Conservation (phyloP, 2,888 invertebrate genomes). For the Sarcophaga variegata region DNA sequence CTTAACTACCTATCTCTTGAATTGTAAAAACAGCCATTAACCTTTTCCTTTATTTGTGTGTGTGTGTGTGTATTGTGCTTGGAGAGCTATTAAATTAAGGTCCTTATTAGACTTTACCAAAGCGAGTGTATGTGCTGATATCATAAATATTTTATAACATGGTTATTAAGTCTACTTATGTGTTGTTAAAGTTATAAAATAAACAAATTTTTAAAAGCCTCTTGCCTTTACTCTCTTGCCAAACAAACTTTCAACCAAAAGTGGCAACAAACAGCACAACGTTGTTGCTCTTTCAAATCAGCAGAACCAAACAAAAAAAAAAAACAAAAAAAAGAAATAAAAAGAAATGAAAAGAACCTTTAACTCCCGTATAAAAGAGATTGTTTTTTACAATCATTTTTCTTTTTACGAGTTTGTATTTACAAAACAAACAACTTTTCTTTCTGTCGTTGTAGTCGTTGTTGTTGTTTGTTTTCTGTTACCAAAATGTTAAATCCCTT, state of each 20-base stretch:
- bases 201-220: constrained; percentile 75
- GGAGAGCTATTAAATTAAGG: constrained; percentile 62
- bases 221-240: constrained; percentile 3
- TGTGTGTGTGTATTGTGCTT: constrained; percentile 5
- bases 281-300: background rate
- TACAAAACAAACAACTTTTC: constrained; percentile 35
- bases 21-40: constrained; percentile 32
- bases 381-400: background rate
- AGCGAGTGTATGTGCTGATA: background rate
- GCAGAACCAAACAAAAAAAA: background rate
- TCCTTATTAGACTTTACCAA: constrained; percentile 60
- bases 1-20: too few relatives aligned
- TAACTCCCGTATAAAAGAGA: constrained; percentile 7
- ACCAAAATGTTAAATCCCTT: constrained; percentile 29
- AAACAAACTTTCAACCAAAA: constrained; percentile 31
- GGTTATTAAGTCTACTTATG: constrained; percentile 79
- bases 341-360: constrained; percentile 19
- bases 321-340: too few relatives aligned
- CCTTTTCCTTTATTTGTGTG: constrained; percentile 30
- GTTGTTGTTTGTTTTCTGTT: background rate
- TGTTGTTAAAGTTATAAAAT: constrained; percentile 79
- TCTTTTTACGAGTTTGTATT: background rate
- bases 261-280: background rate
- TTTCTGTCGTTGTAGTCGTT: background rate
- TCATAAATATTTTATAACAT: constrained; percentile 76